Base-by-base conservation (phyloP, 2,888 invertebrate species). In the Masnerella sp. region DNA sequence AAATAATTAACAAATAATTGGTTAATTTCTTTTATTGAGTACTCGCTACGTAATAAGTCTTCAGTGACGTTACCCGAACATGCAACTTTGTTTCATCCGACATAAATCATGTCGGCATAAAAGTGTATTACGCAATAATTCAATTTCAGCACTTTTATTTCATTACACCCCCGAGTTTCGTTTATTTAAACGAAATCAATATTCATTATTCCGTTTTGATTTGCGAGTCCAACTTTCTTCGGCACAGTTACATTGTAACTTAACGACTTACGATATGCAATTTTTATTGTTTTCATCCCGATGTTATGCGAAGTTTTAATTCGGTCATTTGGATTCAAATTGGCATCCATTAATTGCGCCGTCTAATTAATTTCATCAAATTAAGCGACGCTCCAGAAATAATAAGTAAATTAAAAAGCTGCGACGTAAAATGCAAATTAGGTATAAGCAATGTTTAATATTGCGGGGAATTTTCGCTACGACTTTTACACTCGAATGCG, bases 361-460 rank as follows among this genome's bases (percentile, higher is more conserved):
- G 14, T 58, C 5, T 45, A 32, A 36, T 58, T 58, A 45, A 58
- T 58, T 58, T 36, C 22, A 43, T 30, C 45, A 3, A 32, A 14
- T 9, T 18, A 34, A 32, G 9, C 43, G 43, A 18, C 18, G 28
- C 42, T 38, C 3, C 11, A 18, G 32, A 20, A 36, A 58, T 43
- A 47, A 59, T 47, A 59, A 38, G 17, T 12, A 36, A 15, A 28
- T 30, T 32, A 30, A 25, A 45, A 49, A 38, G 18, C 38, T 2
- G 32, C 25, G 28, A 43, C 58, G 51, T 58, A 51, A 36, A 42
- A 68, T 52, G 59, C 54, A 61, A 54, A 61, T 54, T 43, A 54
- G 52, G 40, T 54, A 68, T 52, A 58, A 58, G 42, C 68, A 51
- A 59, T 59, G 61, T 58, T 61, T 69, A 61, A 61, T 61, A 69